Conservation (phyloP, 1,140 invertebrate species). For the Temnothorax longispinosus region DNA sequence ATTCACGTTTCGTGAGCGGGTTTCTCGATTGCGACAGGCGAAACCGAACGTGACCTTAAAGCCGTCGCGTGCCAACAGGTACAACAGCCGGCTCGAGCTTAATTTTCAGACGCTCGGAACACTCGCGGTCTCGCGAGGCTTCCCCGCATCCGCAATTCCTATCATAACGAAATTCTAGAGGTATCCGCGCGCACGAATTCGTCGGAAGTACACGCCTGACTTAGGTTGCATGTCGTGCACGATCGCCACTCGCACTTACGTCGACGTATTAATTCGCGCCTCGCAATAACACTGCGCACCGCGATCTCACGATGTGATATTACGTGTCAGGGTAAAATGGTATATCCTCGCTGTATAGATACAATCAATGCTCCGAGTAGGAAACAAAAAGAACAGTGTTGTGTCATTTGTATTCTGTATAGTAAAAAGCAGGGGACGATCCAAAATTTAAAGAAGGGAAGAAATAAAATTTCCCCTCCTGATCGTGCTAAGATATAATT, state of each 20-base stretch:
- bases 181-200: background rate
- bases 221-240: slow-evolving; percentile 33
- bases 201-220: slow-evolving; percentile 51
- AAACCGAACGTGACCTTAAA: slow-evolving; percentile 65
- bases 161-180: slow-evolving; percentile 53
- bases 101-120: slow-evolving; percentile 55
- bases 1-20: slow-evolving; percentile 46
- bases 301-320: background rate
- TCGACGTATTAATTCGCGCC: slow-evolving; percentile 43
- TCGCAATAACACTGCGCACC: slow-evolving; percentile 9
- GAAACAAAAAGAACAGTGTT: background rate
- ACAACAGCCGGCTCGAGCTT: slow-evolving; percentile 63
- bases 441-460: background rate
- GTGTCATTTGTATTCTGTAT: background rate
- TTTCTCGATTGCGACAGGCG: slow-evolving; percentile 13
- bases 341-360: background rate
- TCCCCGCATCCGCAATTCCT: slow-evolving; percentile 54
- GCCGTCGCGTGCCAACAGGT: slow-evolving; percentile 70
- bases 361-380: background rate
- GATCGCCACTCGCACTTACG: slow-evolving; percentile 22
- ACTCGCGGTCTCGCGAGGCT: slow-evolving; percentile 64
- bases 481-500: background rate
- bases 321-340: background rate
- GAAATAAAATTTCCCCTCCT: background rate
- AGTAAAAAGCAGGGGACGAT: background rate